Percentiles rank a stretch among this genome's conserved stretches.
Conservation (phyloP, 35 echinoderm and acorn worm species). For the Holothuria glaberrima region DNA sequence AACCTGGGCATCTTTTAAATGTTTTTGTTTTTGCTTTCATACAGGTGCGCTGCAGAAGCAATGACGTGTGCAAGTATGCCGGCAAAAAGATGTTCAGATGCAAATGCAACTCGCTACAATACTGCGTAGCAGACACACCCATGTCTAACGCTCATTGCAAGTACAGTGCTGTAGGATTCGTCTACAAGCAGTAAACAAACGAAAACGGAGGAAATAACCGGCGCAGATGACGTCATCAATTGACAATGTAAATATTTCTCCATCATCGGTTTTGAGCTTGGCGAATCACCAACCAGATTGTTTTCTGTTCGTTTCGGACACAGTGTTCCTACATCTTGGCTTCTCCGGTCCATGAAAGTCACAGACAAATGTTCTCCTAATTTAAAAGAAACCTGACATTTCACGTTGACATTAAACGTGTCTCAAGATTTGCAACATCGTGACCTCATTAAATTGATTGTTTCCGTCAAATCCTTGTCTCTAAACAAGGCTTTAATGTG, state of each 20-base stretch:
- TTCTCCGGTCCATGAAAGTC: not conserved
- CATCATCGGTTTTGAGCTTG: not conserved
- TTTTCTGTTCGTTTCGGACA: no score
- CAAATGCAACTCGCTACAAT: conserved; percentile 52
- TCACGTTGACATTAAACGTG: no score
- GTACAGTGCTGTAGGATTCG: conserved; percentile 58
- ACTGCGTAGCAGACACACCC: conserved; percentile 37
- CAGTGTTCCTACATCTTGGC: no score
- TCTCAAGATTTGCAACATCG: no score
- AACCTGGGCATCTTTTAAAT: not conserved
- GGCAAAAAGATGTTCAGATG: conserved; percentile 51
- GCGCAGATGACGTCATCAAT: not conserved
- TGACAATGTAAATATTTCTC: not conserved
- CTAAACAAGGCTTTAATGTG: no score
- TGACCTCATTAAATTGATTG: no score
- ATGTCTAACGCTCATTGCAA: conserved; percentile 42
- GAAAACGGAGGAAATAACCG: not conserved
- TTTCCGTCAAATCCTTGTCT: no score
- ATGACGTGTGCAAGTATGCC: conserved; percentile 34
- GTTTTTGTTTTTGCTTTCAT: not conserved
- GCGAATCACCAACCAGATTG: not conserved
- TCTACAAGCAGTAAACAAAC: conserved; percentile 45
- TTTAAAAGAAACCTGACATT: no score
- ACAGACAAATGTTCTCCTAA: not conserved
- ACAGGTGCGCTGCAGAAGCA: conserved; percentile 23